Percentiles rank a stretch among this genome's conserved stretches.
These are phyloP conservation scores for Ochotona curzoniae DNA, from an alignment of 2,113 vertebrate genomes.

Conservation along the genomic window DNA sequence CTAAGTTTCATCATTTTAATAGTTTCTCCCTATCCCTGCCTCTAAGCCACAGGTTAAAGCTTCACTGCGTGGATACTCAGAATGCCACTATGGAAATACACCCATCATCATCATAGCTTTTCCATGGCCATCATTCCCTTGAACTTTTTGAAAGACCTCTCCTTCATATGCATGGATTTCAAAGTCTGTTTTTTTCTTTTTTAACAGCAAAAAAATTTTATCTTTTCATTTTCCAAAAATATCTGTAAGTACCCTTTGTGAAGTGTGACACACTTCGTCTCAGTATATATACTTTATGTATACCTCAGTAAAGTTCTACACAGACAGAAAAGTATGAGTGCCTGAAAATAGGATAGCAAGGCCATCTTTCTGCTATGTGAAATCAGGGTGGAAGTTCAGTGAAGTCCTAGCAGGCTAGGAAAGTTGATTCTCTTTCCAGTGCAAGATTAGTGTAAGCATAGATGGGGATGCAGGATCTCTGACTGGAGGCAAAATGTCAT, in stretches of 20 bases:
- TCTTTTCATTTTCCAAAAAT: too few species aligned
- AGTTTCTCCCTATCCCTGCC: neutral
- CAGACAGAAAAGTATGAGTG: neutral
- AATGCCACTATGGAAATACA: neutral
- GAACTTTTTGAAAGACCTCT: too few species aligned
- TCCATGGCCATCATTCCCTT: too few species aligned
- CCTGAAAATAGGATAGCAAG: neutral
- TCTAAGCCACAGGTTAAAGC: neutral
- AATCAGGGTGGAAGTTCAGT: neutral
- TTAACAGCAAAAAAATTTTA: too few species aligned
- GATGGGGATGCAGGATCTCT: neutral
- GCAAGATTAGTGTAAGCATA: neutral
- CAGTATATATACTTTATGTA: neutral
- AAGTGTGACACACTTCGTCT: neutral
- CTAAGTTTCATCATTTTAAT: neutral
- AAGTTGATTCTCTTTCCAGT: neutral
- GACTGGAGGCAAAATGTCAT: neutral
- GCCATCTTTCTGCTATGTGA: neutral
- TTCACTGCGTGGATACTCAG: neutral
- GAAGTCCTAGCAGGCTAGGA: neutral
- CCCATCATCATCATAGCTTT: too few species aligned
- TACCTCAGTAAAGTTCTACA: too few species aligned
- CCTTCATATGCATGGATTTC: too few species aligned
- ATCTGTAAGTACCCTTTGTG: too few species aligned
- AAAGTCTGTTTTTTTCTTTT: too few species aligned